Base-by-base conservation (phyloP, 2,888 invertebrate species). In the Parochlus steinenii region DNA sequence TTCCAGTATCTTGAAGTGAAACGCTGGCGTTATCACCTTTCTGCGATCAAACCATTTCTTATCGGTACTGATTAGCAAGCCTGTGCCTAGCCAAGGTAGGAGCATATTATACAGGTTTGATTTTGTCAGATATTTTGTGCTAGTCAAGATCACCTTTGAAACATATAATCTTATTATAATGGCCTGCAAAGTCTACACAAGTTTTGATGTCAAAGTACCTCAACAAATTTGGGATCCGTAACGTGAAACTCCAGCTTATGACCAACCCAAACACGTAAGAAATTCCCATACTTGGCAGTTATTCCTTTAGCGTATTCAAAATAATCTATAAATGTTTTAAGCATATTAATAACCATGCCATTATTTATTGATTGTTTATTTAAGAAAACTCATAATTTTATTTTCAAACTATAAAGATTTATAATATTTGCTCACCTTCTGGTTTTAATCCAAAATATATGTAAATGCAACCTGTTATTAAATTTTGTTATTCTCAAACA, bases 1-100 rank as follows among this genome's bases (percentile, higher is more conserved):
- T 47, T 78, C 73, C 34, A 82, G 53, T 40, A 81, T 78, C 47
- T 73, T 72, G 49, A 80, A 81, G 54, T 83, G 82, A 53, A 81
- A 83, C 0, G 81, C 68, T 1, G 81, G 80, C 1, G 81, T 81
- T 31, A 83, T 55, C 40, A 81, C 65, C 52, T 75, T 77, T 15
- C 82, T 64, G 41, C 74, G 67, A 1, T 54, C 55, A 43, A 64
- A 67, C 82, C 82, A 83, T 53, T 64, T 67, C 2, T 51, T 43
- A 36, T 45, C 54, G 2, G 40, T 41, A 20, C 54, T 56, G 3
- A 56, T 34, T 5, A 57, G 42, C 3, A 57, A 38, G 0, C 56
- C 56, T 12, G 48, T 44, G 16, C 56, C 55, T 25, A 57, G 37
- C 54, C 55, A 56, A 11, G 43, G 43, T 2, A 43, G 36, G 2